Evolutionary conservation across 2,797 vertebrate genomes (phyloP).

Genomic region (Stomatorhinus walkeri): DNA sequence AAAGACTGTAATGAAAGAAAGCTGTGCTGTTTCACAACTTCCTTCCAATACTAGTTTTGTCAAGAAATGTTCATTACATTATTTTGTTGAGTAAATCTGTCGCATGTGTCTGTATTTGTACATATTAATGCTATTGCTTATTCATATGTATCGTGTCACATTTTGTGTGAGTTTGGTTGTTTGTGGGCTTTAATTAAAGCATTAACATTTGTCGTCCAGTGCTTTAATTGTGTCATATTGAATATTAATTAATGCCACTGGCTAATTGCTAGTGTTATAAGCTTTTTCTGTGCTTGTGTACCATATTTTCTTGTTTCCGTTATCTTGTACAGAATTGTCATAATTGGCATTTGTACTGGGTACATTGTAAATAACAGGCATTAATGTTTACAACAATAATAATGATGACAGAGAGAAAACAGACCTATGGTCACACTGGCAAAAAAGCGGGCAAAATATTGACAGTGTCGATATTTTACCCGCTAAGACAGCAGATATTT

Average conservation of each 20-base stretch:
- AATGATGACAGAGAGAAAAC: not conserved
- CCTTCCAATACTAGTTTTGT: not conserved
- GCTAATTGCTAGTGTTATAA: slow-evolving; percentile 8
- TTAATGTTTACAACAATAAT: not conserved
- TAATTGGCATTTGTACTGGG: slow-evolving; percentile 25
- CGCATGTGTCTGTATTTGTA: slow-evolving; percentile 13
- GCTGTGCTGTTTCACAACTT: not conserved
- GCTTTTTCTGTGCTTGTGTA: slow-evolving; percentile 32
- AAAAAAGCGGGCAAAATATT: not conserved
- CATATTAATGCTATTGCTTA: slow-evolving; percentile 21
- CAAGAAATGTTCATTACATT: not conserved
- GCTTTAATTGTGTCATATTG: slow-evolving; percentile 36
- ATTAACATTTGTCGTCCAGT: not conserved
- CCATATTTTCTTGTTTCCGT: slow-evolving; percentile 25
- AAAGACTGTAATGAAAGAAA: not conserved
- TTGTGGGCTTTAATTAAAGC: slow-evolving; percentile 36
- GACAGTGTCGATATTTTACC: not conserved
- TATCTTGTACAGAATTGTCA: slow-evolving; percentile 19
- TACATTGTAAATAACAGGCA: slow-evolving; percentile 25
- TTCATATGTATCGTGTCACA: slow-evolving; percentile 23
- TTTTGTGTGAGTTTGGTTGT: slow-evolving; percentile 24
- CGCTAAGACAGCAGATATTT: not conserved
- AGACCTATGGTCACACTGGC: not conserved
- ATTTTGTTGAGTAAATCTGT: slow-evolving; percentile 11
- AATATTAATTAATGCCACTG: slow-evolving; percentile 16